These are phyloP conservation scores for Thaumatotibia leucotreta DNA, from an alignment of 1,140 invertebrate species.

Conservation along the genomic window DNA sequence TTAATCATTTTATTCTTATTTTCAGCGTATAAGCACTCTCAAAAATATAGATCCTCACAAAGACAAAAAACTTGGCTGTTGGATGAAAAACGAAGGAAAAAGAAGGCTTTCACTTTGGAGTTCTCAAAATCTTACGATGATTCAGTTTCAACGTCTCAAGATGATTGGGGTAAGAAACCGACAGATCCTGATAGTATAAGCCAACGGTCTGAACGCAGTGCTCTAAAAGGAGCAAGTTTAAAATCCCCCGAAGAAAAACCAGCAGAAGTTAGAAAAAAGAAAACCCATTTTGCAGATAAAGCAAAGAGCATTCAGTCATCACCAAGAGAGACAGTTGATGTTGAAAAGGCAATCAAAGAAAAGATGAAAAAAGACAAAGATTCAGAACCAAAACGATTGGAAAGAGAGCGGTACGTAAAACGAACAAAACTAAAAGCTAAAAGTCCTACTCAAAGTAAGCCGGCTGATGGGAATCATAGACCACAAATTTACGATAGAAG, in stretches of 20 bases:
- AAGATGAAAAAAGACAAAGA: conserved; percentile 72
- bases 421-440: conserved; percentile 77
- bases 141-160: conserved; percentile 70
- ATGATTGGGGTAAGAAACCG: conserved; percentile 62
- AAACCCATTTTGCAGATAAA: conserved; percentile 74
- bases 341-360: conserved; percentile 70
- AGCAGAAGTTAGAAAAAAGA: conserved; percentile 58
- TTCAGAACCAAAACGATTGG: conserved; percentile 61
- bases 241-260: conserved; percentile 63
- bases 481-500: conserved; percentile 58
- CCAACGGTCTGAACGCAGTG: conserved; percentile 48
- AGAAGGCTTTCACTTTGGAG: conserved; percentile 83
- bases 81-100: conserved; percentile 80
- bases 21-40: conserved; percentile 73
- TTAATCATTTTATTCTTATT: conserved; percentile 21
- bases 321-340: conserved; percentile 49
- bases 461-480: conserved; percentile 49
- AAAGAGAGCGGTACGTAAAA: conserved; percentile 71
- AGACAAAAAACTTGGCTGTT: conserved; percentile 77
- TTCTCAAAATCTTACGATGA: conserved; percentile 77
- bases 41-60: conserved; percentile 67
- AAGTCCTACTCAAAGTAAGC: conserved; percentile 77
- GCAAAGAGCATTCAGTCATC: conserved; percentile 75
- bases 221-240: conserved; percentile 38
- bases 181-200: conserved; percentile 47